Evolutionary conservation across 2,888 invertebrate genomes (phyloP).

Genomic region (Andrena minutula): DNA sequence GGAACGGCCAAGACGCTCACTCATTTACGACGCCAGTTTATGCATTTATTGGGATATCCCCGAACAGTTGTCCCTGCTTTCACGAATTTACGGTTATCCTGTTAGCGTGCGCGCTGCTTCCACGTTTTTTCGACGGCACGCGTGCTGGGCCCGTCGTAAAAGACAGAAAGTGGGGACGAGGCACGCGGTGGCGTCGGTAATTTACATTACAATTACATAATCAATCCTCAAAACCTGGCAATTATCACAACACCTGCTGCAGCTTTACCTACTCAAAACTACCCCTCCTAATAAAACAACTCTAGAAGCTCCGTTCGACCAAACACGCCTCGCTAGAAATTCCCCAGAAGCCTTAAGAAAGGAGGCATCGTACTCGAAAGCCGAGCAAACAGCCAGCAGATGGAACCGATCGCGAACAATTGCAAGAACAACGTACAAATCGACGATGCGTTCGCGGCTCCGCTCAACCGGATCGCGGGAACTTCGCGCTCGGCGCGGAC

Average conservation of each 20-base stretch:
- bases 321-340: too few species aligned
- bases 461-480: slow-evolving; percentile 23
- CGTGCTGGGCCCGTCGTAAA: slow-evolving; percentile 18
- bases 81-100: slow-evolving; percentile 40
- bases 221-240: too few species aligned
- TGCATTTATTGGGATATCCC: slow-evolving; percentile 35
- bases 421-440: slow-evolving; percentile 12
- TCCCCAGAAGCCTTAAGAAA: too few species aligned
- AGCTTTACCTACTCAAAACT: too few species aligned
- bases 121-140: slow-evolving; percentile 30
- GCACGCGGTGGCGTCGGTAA: background rate
- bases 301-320: too few species aligned
- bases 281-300: too few species aligned
- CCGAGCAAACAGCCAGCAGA: background rate
- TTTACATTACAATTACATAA: too few species aligned
- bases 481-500: background rate
- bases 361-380: too few species aligned
- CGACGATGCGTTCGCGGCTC: background rate
- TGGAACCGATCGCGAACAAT: background rate
- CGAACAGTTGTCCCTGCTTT: background rate
- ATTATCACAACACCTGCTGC: too few species aligned
- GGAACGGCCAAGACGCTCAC: background rate
- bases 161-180: background rate
- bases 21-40: slow-evolving; percentile 39
- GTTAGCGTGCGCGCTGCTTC: slow-evolving; percentile 1